Conservation (phyloP, 2,113 vertebrate genomes). For the Gobio gobio region DNA sequence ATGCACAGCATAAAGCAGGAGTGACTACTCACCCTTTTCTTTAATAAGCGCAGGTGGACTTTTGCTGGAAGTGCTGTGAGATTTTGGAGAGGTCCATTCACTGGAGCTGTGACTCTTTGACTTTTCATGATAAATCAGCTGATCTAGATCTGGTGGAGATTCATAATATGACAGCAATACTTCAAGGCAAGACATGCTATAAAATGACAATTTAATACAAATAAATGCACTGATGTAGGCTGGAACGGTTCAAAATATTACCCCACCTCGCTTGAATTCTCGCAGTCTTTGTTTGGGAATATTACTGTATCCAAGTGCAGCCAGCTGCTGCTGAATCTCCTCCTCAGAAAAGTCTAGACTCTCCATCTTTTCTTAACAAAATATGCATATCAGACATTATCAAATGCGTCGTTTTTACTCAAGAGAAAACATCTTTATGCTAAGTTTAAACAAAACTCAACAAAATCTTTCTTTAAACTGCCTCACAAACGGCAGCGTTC, state of each 20-base stretch:
- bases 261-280: conserved; percentile 76
- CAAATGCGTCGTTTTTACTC: background rate
- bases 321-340: conserved; percentile 74
- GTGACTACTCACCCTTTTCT: conserved; percentile 67
- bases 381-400: background rate
- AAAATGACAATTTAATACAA: background rate
- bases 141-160: conserved; percentile 69
- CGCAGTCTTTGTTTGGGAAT: conserved; percentile 70
- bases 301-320: conserved; percentile 72
- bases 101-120: conserved; percentile 60
- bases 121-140: conserved; percentile 67
- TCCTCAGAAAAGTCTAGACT: conserved; percentile 75
- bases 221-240: background rate
- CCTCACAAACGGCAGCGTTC: background rate
- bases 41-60: conserved; percentile 71
- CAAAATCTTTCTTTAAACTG: background rate
- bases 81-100: conserved; percentile 44
- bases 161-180: background rate
- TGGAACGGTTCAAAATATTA: background rate
- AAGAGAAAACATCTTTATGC: background rate
- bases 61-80: conserved; percentile 18
- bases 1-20: background rate
- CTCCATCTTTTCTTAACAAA: conserved; percentile 65
- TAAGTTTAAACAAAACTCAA: background rate
- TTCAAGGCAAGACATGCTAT: background rate